These are phyloP conservation scores for Drosophila albomicans DNA, from an alignment of 1,140 invertebrate species.

Conservation along the genomic window DNA sequence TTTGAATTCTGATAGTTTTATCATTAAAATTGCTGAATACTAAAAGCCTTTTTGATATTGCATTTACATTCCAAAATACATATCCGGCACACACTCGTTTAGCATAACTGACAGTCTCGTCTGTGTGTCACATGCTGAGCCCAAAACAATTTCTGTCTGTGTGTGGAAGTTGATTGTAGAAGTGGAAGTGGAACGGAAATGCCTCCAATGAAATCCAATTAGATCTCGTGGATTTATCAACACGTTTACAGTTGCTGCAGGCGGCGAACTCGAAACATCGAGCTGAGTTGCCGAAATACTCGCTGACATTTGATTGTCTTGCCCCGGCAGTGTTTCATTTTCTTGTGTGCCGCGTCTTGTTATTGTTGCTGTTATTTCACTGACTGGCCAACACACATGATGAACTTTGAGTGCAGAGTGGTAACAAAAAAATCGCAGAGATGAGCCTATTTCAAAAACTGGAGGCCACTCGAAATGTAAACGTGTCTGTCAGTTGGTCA, in stretches of 20 bases:
- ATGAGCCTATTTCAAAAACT: slow-evolving; percentile 17
- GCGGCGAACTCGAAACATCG: slow-evolving; percentile 20
- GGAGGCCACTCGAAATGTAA: slow-evolving; percentile 48
- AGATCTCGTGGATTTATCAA: slow-evolving; percentile 69
- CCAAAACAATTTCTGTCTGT: background rate
- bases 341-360: slow-evolving; percentile 8
- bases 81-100: background rate
- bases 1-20: background rate
- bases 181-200: too few relatives aligned
- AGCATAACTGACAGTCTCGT: background rate
- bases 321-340: slow-evolving; percentile 34
- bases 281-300: slow-evolving; percentile 58
- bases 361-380: slow-evolving; percentile 25
- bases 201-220: slow-evolving; percentile 72
- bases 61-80: slow-evolving; percentile 2
- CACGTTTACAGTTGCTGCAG: slow-evolving; percentile 57
- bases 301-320: slow-evolving; percentile 71
- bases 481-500: slow-evolving; percentile 47
- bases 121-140: background rate
- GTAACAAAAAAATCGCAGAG: slow-evolving; percentile 5
- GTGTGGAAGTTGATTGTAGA: too few relatives aligned
- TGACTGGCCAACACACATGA: slow-evolving; percentile 57
- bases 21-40: background rate
- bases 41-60: background rate
- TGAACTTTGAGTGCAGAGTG: slow-evolving; percentile 50